Conservation (phyloP, 2,888 invertebrate genomes). For the Lasioglossum figueresi region DNA sequence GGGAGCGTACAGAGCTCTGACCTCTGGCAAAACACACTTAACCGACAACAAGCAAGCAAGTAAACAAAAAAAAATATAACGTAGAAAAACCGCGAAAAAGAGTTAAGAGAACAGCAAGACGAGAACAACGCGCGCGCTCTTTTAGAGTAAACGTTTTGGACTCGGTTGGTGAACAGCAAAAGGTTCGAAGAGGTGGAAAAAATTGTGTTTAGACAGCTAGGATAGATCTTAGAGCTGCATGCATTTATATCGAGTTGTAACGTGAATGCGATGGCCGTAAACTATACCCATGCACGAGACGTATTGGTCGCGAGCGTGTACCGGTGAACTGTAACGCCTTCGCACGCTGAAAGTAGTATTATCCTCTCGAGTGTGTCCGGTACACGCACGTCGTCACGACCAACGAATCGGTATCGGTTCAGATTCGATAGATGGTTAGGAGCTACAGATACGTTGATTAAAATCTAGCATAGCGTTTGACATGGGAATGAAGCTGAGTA, state of each 20-base stretch:
- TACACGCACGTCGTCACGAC: conserved; percentile 46
- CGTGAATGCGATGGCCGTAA: conserved; percentile 51
- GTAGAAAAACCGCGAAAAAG: conserved; percentile 26
- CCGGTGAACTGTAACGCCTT: conserved; percentile 45
- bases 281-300: conserved; percentile 46
- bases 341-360: conserved; percentile 67
- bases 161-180: conserved; percentile 35
- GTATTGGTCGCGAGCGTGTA: conserved; percentile 54
- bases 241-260: conserved; percentile 75
- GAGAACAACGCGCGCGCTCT: neutral
- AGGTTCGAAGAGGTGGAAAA: conserved; percentile 42
- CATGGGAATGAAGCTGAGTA: conserved; percentile 68
- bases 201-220: conserved; percentile 71
- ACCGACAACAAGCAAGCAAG: conserved; percentile 8
- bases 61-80: conserved; percentile 20
- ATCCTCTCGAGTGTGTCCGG: conserved; percentile 57
- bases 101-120: conserved; percentile 11
- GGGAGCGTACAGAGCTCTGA: conserved; percentile 30
- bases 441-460: conserved; percentile 66
- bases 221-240: conserved; percentile 77
- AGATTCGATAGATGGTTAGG: conserved; percentile 63
- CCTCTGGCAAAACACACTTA: conserved; percentile 42
- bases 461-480: conserved; percentile 69
- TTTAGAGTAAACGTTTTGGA: neutral
- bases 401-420: conserved; percentile 56